These are phyloP conservation scores for Poecilobothrus nobilitatus DNA, from an alignment of 2,888 invertebrate species.

Conservation along the genomic window DNA sequence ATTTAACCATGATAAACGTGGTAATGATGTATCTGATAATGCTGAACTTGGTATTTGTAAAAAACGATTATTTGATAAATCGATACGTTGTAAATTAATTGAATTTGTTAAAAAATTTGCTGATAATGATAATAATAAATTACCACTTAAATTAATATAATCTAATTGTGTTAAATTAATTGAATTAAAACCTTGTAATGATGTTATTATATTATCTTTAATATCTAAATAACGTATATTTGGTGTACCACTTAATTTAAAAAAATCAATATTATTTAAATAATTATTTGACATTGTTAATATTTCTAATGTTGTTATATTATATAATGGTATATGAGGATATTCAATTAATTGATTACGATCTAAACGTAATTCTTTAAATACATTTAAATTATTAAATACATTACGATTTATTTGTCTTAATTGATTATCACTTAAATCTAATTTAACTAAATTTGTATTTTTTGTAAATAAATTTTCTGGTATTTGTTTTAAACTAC, in stretches of 20 bases:
- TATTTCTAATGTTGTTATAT: conserved; percentile 65
- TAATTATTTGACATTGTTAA: conserved; percentile 61
- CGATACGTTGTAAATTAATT: conserved; percentile 60
- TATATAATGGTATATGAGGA: conserved; percentile 69
- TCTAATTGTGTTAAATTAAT: conserved; percentile 65
- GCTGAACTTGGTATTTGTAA: conserved; percentile 67
- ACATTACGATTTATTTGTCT: conserved; percentile 59
- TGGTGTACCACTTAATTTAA: conserved; percentile 64
- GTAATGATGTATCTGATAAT: conserved; percentile 64
- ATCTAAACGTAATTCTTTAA: conserved; percentile 68
- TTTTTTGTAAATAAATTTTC: conserved; percentile 65
- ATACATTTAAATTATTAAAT: conserved; percentile 64
- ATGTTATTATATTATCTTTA: conserved; percentile 63
- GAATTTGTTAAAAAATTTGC: conserved; percentile 74
- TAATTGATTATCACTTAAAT: conserved; percentile 63
- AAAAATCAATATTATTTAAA: conserved; percentile 63
- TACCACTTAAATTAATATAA: conserved; percentile 66
- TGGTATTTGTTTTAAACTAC: conserved; percentile 60
- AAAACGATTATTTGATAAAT: conserved; percentile 70
- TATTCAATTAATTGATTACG: conserved; percentile 65
- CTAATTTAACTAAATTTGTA: conserved; percentile 64
- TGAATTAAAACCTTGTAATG: conserved; percentile 66
- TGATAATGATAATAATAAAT: conserved; percentile 65
- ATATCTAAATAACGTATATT: conserved; percentile 67
- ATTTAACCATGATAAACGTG: conserved; percentile 66